Base-by-base conservation (phyloP, 2,113 vertebrate species). In the Chinchilla lanigera region DNA sequence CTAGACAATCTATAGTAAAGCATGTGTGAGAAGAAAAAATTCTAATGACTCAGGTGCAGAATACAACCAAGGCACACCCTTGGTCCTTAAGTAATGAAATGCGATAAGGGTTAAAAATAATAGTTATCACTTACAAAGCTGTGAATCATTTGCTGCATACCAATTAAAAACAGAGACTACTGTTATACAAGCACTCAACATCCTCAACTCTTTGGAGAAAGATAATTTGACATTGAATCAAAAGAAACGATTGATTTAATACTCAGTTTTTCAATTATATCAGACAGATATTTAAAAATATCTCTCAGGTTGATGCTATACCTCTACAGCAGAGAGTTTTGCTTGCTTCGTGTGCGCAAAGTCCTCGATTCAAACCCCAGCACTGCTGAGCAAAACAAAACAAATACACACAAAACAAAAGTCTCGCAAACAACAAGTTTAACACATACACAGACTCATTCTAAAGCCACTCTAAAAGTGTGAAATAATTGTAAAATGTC, bases 201-300 rank as follows among this genome's bases (percentile, higher is more conserved):
- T 81, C 63, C 52, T 89, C 81, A 52, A 82, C 60, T 81, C 47
- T 89, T 87, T 86, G 16, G 28, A 63, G 86, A 4, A 95, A 81
- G 50, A 65, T 84, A 75, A 63, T 81, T 28, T 81, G 16, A 92
- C 13, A 85, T 54, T 80, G 86, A 92, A 92, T 87, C 12, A 84
- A 65, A 20, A 73, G 12, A 85, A 94, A 61, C 35, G 65, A 67
- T 33, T 81, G 35, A 81, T 63, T 33, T 35, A 5, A 50, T 71
- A 67, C 60, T 80, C 35, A 87, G 47, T 35, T 92, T 85, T 94
- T 85, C n/a, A 92, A 47, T 56, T 54, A 5, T 86, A 60, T 33
- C 58, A 94, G 67, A 58, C 13, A 95, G 47, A 11, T 91, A 7
- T 80, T 84, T 93, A 50, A 88, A 96, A 96, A 61, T 69, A 13